phyloP scores from a whole-genome alignment of 2,797 vertebrate species.

The Danio aesculapii region DNA sequence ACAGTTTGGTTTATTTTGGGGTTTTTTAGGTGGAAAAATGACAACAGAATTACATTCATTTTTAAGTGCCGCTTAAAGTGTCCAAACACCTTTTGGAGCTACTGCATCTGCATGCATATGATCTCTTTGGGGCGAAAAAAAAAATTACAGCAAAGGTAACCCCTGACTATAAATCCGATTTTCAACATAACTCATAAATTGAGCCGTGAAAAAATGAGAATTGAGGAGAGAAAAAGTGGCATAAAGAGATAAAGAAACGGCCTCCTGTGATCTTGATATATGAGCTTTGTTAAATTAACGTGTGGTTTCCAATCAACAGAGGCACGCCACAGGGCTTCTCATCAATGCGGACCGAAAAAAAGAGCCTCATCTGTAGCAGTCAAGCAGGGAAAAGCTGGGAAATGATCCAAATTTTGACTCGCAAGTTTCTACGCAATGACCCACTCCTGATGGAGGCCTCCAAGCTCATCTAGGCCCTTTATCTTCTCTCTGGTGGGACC shows the following conservation, averaged over 20 bases:
- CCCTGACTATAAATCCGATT: slow-evolving; percentile 43
- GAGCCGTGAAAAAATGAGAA: slow-evolving; percentile 52
- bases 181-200: slow-evolving; percentile 51
- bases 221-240: slow-evolving; percentile 51
- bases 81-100: slow-evolving; percentile 3
- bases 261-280: slow-evolving; percentile 61
- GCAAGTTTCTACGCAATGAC: slow-evolving; percentile 66
- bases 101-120: slow-evolving; percentile 1
- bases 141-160: slow-evolving; percentile 3
- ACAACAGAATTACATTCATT: neutral
- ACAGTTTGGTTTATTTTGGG: no score
- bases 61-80: neutral
- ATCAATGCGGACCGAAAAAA: slow-evolving; percentile 51
- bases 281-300: slow-evolving; percentile 63
- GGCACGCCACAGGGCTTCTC: slow-evolving; percentile 59
- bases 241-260: slow-evolving; percentile 54
- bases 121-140: slow-evolving; percentile 29
- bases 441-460: slow-evolving; percentile 67
- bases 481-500: slow-evolving; percentile 62
- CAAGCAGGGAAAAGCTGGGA: slow-evolving; percentile 61
- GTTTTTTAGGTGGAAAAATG: no score
- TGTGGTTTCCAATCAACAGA: slow-evolving; percentile 60
- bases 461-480: slow-evolving; percentile 63
- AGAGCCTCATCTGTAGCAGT: slow-evolving; percentile 61
- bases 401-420: slow-evolving; percentile 62